Conservation (phyloP, 1,140 invertebrate species). For the Plodia interpunctella region DNA sequence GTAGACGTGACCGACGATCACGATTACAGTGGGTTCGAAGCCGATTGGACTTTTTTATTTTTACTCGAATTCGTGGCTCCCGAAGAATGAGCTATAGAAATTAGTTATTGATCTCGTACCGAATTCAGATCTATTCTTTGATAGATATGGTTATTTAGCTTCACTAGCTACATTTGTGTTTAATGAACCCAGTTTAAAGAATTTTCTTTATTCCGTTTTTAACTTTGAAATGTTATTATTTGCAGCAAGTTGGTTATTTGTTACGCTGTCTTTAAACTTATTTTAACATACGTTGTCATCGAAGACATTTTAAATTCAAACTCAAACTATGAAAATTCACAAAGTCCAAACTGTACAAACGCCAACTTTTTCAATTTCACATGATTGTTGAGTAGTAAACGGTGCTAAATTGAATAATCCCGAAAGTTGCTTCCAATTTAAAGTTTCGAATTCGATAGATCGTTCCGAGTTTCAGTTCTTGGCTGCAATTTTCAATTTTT, state of each 20-base stretch:
- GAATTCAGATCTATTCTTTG: neutral
- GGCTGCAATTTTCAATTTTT: neutral
- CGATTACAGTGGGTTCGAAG: slow-evolving; percentile 14
- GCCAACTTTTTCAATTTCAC: neutral
- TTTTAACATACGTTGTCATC: too few relatives aligned
- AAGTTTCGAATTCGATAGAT: slow-evolving; percentile 7
- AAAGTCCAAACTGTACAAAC: neutral
- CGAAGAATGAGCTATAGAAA: slow-evolving; percentile 5
- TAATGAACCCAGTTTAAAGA: neutral
- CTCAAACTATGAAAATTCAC: too few relatives aligned
- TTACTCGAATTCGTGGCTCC: neutral
- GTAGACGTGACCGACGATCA: slow-evolving; percentile 1
- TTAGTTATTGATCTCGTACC: neutral
- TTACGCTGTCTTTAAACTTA: too few relatives aligned
- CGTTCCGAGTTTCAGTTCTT: neutral
- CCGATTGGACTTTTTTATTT: slow-evolving; percentile 1
- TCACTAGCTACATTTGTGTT: neutral
- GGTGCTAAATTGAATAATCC: neutral
- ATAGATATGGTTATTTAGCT: neutral
- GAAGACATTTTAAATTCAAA: too few relatives aligned
- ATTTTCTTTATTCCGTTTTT: neutral
- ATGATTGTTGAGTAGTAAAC: slow-evolving; percentile 6
- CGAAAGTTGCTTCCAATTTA: slow-evolving; percentile 2
- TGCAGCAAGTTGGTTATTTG: too few relatives aligned
- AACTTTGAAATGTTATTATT: too few relatives aligned